A percentile compares a stretch with the other conserved stretches of the same genome.
Conservation (phyloP, 2,113 vertebrate species). For the Lutjanus erythropterus region DNA sequence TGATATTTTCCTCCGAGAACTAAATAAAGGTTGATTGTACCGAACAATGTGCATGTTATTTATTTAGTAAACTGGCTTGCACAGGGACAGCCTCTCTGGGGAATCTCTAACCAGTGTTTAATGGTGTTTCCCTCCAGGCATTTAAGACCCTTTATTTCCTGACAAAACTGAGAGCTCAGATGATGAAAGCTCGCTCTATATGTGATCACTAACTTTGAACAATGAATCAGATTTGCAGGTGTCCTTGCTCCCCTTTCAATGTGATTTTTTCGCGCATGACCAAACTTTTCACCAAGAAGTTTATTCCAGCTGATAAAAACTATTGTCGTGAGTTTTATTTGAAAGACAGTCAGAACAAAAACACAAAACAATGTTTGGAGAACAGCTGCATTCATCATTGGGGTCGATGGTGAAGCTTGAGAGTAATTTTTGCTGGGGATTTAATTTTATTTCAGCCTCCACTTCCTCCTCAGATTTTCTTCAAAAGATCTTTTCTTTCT, state of each 20-base stretch:
- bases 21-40: neutral
- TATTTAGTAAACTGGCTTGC: neutral
- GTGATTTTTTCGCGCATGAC: neutral
- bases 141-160: constrained; percentile 15
- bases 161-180: constrained; percentile 9
- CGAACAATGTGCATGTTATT: neutral
- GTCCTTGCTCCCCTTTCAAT: constrained; percentile 17
- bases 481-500: neutral
- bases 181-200: neutral
- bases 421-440: neutral
- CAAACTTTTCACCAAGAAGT: constrained; percentile 20
- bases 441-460: constrained; percentile 12
- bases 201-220: neutral
- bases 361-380: neutral
- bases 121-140: constrained; percentile 7
- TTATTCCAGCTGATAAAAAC: neutral
- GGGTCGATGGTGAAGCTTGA: neutral
- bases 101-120: neutral
- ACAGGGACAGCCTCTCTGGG: neutral
- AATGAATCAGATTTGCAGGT: constrained; percentile 35
- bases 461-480: constrained; percentile 4
- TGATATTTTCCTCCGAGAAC: neutral
- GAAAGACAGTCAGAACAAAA: constrained; percentile 18
- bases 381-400: constrained; percentile 16
- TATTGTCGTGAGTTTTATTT: neutral